Conservation (phyloP, 2,797 vertebrate species). For the Mycteria americana region DNA sequence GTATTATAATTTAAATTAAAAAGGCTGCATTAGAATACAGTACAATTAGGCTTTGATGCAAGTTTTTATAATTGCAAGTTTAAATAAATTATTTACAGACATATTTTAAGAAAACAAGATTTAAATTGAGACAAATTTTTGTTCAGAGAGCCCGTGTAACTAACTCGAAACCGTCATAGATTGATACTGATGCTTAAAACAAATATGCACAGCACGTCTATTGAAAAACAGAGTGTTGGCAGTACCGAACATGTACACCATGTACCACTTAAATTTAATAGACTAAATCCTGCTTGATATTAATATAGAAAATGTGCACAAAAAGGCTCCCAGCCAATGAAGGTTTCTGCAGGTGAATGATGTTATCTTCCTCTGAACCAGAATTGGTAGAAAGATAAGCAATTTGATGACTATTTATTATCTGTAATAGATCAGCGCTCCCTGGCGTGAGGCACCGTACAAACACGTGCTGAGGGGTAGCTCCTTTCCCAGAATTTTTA, state of each 20-base stretch:
- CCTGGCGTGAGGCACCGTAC: neutral
- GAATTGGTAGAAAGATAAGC: slow-evolving; percentile 3
- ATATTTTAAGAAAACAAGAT: neutral
- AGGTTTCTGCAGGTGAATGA: slow-evolving; percentile 13
- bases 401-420: slow-evolving; percentile 2
- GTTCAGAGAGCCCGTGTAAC: neutral
- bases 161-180: neutral
- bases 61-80: neutral
- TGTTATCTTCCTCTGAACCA: slow-evolving; percentile 7
- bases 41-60: neutral
- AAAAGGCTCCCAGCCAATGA: neutral
- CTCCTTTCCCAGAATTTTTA: slow-evolving; percentile 34
- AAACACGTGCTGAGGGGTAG: neutral
- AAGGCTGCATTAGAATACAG: neutral
- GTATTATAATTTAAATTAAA: neutral
- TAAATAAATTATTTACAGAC: neutral
- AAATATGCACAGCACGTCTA: neutral
- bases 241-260: neutral
- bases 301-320: slow-evolving; percentile 2
- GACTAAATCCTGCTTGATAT: slow-evolving; percentile 14
- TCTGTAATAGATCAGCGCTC: slow-evolving; percentile 11
- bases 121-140: neutral
- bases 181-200: neutral
- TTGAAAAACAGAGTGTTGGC: neutral
- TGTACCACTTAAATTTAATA: slow-evolving; percentile 27